These are phyloP conservation scores for Genyomyrus donnyi DNA, from an alignment of 2,113 vertebrate genomes.

Conservation along the genomic window DNA sequence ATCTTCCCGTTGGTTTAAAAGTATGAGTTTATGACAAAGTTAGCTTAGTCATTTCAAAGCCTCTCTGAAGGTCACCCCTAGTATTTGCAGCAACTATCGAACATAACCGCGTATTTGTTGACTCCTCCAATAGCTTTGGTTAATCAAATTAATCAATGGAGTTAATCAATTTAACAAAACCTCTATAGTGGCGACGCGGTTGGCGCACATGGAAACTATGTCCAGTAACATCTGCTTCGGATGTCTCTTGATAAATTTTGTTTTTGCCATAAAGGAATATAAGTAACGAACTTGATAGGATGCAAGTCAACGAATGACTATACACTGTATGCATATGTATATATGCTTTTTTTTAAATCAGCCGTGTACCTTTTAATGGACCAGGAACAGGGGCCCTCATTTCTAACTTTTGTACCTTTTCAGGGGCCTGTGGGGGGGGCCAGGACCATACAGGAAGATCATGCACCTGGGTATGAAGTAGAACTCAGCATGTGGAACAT, in stretches of 20 bases:
- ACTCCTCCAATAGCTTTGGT: background rate
- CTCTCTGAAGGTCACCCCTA: background rate
- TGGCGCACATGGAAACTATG: background rate
- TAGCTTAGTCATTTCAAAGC: background rate
- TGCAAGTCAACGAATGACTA: background rate
- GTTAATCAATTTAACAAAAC: background rate
- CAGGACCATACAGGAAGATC: conserved; percentile 77
- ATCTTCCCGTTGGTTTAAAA: background rate
- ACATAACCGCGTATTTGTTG: background rate
- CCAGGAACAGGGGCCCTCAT: background rate
- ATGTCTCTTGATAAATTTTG: background rate
- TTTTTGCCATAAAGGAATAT: background rate
- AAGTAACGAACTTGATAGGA: background rate
- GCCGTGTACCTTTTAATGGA: background rate
- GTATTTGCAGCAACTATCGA: background rate
- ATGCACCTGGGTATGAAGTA: conserved; percentile 85
- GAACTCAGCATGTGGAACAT: background rate
- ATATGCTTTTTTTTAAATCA: background rate
- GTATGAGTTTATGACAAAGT: background rate
- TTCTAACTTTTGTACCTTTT: background rate
- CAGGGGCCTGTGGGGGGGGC: conserved; percentile 93
- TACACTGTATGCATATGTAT: too few relatives aligned
- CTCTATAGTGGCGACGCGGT: too few relatives aligned
- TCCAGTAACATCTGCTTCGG: background rate
- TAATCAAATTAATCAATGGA: background rate